A percentile compares a stretch with the other conserved stretches of the same genome.
Evolutionary conservation across 2,797 vertebrate genomes (phyloP).

Genomic region (Sebastes iracundus): DNA sequence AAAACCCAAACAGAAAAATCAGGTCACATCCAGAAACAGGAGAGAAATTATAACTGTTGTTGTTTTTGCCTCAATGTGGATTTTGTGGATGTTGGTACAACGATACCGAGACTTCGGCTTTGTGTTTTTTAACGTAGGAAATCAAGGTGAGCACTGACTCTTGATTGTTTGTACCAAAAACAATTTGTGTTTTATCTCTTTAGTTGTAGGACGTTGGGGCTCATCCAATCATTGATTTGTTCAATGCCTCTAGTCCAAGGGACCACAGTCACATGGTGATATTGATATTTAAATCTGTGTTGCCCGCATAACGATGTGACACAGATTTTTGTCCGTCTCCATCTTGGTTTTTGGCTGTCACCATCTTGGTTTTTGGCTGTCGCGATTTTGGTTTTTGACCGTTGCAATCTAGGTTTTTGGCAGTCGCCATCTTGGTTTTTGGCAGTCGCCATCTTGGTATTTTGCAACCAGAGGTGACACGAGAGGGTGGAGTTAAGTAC

Average conservation of each 20-base stretch:
- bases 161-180: neutral
- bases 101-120: no score
- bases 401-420: no score
- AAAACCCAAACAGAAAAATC: constrained; percentile 7
- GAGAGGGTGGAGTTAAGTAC: neutral
- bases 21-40: neutral
- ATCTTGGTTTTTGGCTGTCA: no score
- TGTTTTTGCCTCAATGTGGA: neutral
- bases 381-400: no score
- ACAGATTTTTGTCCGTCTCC: accelerated
- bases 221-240: neutral
- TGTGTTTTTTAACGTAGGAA: neutral
- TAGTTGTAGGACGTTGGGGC: no score
- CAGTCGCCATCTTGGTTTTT: accelerated
- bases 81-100: neutral
- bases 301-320: no score
- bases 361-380: no score
- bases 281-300: neutral
- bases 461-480: neutral
- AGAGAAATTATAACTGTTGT: neutral
- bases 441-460: neutral
- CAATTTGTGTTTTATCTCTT: no score
- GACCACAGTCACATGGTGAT: neutral
- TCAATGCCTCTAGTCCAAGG: neutral
- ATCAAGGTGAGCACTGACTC: neutral